Evolutionary conservation across 2,797 vertebrate species (phyloP).

Genomic region (Sardinella longiceps): DNA sequence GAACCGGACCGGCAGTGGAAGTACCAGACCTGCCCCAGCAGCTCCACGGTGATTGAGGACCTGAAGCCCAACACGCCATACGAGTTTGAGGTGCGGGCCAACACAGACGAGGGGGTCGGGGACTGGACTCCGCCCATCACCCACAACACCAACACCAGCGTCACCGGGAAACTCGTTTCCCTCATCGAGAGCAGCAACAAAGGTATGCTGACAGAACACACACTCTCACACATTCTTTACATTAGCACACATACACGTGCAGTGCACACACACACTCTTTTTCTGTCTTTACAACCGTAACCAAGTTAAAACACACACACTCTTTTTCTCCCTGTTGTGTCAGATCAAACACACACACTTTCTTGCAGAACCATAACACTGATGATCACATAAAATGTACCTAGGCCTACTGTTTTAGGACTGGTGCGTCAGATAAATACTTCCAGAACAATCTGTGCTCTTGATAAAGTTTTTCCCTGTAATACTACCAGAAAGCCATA

Average conservation of each 20-base stretch:
- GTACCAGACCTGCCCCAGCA: conserved; percentile 93
- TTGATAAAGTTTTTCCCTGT: too few relatives aligned
- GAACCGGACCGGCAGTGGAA: conserved; percentile 87
- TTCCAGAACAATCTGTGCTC: not conserved
- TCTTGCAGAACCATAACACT: too few relatives aligned
- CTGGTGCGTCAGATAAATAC: not conserved
- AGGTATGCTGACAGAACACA: conserved; percentile 28
- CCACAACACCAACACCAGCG: conserved; percentile 79
- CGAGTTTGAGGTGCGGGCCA: conserved; percentile 91
- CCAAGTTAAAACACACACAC: not conserved
- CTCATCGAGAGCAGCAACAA: conserved; percentile 7
- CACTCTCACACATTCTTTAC: not conserved
- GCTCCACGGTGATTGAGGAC: conserved; percentile 89
- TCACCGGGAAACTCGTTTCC: not conserved
- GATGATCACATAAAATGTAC: too few relatives aligned
- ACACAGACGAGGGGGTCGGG: conserved; percentile 76
- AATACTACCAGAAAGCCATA: too few relatives aligned
- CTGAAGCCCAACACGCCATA: conserved; percentile 89
- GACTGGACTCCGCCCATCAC: conserved; percentile 87
- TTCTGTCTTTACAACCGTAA: too few relatives aligned
- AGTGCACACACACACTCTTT: not conserved
- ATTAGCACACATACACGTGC: not conserved
- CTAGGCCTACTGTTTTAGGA: too few relatives aligned
- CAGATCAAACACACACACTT: too few relatives aligned
- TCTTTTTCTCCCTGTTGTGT: too few relatives aligned